Conservation (phyloP, 2,113 vertebrate genomes). For the Chroicocephalus ridibundus region DNA sequence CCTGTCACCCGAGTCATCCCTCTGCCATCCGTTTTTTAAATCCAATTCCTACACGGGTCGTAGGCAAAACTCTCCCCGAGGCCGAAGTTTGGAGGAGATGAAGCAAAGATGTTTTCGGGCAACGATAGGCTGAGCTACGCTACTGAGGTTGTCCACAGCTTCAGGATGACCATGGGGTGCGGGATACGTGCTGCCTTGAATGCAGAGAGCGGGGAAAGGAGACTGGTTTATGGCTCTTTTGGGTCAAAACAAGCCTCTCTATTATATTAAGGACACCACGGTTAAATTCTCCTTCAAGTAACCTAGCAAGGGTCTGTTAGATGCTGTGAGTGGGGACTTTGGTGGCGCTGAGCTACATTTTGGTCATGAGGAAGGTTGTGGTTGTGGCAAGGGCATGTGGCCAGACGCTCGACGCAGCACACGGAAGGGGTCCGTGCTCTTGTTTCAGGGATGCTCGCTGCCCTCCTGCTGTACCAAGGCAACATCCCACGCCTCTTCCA, state of each 20-base stretch:
- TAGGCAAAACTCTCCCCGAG: not conserved
- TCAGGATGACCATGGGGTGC: not conserved
- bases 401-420: rapidly evolving
- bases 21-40: not conserved
- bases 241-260: not conserved
- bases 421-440: rapidly evolving
- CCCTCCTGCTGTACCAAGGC: conserved; percentile 82
- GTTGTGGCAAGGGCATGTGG: no score
- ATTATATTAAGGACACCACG: no score
- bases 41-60: rapidly evolving
- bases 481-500: conserved; percentile 86
- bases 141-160: not conserved
- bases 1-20: not conserved
- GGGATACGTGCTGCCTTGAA: not conserved
- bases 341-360: not conserved
- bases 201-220: not conserved
- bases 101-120: not conserved
- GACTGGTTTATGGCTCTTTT: not conserved
- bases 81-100: not conserved
- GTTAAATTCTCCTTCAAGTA: not conserved
- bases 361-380: no score
- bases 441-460: conserved; percentile 82
- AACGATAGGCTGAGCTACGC: rapidly evolving
- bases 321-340: not conserved
- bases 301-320: rapidly evolving